Evolutionary conservation across 2,888 invertebrate species (phyloP).

Genomic region (Busseola fusca): DNA sequence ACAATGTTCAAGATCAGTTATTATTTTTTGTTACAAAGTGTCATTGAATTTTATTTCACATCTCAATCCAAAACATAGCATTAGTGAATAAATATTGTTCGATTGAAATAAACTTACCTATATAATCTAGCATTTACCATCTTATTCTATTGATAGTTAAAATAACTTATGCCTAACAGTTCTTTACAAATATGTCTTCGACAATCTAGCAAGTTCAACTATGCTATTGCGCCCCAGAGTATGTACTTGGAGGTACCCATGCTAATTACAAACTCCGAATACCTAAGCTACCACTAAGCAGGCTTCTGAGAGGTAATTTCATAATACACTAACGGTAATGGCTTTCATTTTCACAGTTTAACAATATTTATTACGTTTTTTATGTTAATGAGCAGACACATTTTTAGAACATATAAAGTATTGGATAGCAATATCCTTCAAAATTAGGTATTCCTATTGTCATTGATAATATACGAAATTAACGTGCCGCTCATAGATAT

Average conservation of each 20-base stretch:
- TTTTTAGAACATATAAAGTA: neutral
- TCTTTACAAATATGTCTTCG: constrained; percentile 35
- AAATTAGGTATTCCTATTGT: neutral
- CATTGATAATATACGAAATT: neutral
- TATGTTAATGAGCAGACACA: neutral
- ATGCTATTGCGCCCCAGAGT: neutral
- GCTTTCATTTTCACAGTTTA: neutral
- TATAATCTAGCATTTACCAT: neutral
- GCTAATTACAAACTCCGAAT: neutral
- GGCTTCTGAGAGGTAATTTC: neutral
- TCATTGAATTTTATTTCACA: constrained; percentile 7
- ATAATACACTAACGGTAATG: neutral
- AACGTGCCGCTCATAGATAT: too few relatives aligned
- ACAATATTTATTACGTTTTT: neutral
- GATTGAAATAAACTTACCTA: constrained; percentile 11
- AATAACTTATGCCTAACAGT: constrained; percentile 3
- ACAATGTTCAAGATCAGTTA: constrained; percentile 42
- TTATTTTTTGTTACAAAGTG: constrained; percentile 12
- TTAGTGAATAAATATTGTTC: neutral
- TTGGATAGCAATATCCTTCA: neutral
- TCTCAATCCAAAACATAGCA: neutral
- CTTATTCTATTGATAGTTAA: constrained; percentile 1
- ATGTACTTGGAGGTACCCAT: neutral
- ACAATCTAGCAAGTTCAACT: neutral
- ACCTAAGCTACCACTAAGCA: neutral